These are phyloP conservation scores for Diadumene lineata DNA, from an alignment of 92 coral and sea anemone genomes.

Conservation along the genomic window DNA sequence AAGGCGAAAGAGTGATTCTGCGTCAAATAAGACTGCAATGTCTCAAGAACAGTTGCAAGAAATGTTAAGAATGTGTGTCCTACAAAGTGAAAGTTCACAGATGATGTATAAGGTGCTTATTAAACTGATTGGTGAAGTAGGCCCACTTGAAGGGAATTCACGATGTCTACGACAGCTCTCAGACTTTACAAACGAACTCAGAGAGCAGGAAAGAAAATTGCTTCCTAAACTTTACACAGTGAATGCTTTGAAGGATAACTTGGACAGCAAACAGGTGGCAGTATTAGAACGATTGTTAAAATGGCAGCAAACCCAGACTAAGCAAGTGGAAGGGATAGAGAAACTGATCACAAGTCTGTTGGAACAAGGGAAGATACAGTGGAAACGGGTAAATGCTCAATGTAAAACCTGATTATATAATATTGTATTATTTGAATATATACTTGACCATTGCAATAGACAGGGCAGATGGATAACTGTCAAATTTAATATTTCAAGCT, in stretches of 20 bases:
- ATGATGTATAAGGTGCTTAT: slow-evolving; percentile 54
- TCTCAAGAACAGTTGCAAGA: slow-evolving; percentile 34
- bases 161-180: slow-evolving; percentile 61
- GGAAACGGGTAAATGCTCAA: slow-evolving; percentile 30
- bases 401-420: neutral
- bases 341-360: slow-evolving; percentile 64
- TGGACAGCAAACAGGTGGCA: slow-evolving; percentile 39
- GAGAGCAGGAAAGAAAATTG: slow-evolving; percentile 58
- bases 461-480: too few relatives aligned
- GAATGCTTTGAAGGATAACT: slow-evolving; percentile 16
- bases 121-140: slow-evolving; percentile 80
- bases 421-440: neutral
- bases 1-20: neutral
- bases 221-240: slow-evolving; percentile 56
- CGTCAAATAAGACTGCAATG: neutral
- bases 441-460: neutral
- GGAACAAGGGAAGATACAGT: slow-evolving; percentile 48
- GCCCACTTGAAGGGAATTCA: slow-evolving; percentile 69
- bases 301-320: slow-evolving; percentile 64
- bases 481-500: too few relatives aligned
- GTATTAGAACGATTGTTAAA: slow-evolving; percentile 45
- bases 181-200: slow-evolving; percentile 66
- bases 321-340: slow-evolving; percentile 76
- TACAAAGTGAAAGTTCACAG: slow-evolving; percentile 52
- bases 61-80: slow-evolving; percentile 49